Conservation (phyloP, 35 echinoderm and acorn worm genomes). For the Nesometra sesokonis region DNA sequence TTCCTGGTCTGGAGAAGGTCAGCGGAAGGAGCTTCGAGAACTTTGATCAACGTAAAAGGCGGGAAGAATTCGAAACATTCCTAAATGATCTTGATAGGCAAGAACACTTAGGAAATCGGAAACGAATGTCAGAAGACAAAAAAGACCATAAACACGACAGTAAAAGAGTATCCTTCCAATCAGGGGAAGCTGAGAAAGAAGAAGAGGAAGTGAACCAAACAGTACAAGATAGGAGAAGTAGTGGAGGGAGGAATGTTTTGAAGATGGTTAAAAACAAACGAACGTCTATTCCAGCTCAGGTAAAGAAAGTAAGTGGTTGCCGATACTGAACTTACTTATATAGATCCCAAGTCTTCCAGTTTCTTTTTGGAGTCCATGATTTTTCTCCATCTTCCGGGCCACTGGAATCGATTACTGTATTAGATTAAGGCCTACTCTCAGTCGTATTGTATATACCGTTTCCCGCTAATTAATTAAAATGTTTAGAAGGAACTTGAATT, state of each 20-base stretch:
- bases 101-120: not conserved
- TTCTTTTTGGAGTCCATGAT: too few species aligned
- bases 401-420: too few species aligned
- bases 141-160: not conserved
- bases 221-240: not conserved
- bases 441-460: too few species aligned
- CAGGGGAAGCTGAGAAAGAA: not conserved
- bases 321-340: too few species aligned
- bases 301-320: not conserved
- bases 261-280: not conserved
- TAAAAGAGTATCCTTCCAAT: not conserved
- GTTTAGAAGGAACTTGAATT: too few species aligned
- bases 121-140: not conserved
- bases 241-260: not conserved
- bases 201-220: not conserved
- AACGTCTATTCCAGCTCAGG: not conserved
- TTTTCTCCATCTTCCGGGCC: too few species aligned
- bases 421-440: too few species aligned
- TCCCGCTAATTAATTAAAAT: too few species aligned
- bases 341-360: too few species aligned
- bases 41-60: constrained; percentile 66
- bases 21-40: constrained; percentile 47
- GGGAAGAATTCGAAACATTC: constrained; percentile 84
- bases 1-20: constrained; percentile 4
- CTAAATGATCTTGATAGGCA: constrained; percentile 48